phyloP scores from a whole-genome alignment of 2,888 invertebrate genomes.

The Xestia ashworthii region DNA sequence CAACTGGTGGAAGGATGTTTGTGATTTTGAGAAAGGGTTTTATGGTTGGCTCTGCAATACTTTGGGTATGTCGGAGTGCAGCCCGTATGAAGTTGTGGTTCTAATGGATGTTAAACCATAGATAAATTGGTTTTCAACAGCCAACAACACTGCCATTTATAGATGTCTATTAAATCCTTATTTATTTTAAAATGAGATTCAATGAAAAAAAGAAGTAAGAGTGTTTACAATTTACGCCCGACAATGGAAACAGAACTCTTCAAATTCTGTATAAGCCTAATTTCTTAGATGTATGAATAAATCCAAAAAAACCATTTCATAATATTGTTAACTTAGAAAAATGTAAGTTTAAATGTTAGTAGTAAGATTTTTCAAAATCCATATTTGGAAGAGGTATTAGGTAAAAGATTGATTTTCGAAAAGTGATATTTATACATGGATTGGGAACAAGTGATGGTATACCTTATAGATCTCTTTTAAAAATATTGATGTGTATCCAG shows the following conservation, averaged over 20 bases:
- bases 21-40: constrained; percentile 95
- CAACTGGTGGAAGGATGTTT: constrained; percentile 93
- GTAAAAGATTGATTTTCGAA: constrained; percentile 59
- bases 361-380: constrained; percentile 48
- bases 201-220: background rate
- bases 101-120: constrained; percentile 90
- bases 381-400: constrained; percentile 51
- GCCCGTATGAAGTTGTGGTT: constrained; percentile 94
- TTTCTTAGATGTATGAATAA: constrained; percentile 3
- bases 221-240: constrained; percentile 9
- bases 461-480: constrained; percentile 61
- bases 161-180: constrained; percentile 21
- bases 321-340: constrained; percentile 32
- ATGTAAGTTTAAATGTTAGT: constrained; percentile 50
- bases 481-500: constrained; percentile 47
- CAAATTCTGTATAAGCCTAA: constrained; percentile 22
- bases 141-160: constrained; percentile 29
- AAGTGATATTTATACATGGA: constrained; percentile 67
- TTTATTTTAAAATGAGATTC: constrained; percentile 4
- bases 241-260: background rate
- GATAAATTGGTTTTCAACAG: constrained; percentile 40
- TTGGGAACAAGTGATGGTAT: constrained; percentile 70
- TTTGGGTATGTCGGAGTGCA: constrained; percentile 93
- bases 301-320: constrained; percentile 38
- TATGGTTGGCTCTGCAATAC: constrained; percentile 94